Percentiles rank a stretch among this genome's conserved stretches.
Conservation (phyloP, 1,140 invertebrate species). For the Chelonus insularis region DNA sequence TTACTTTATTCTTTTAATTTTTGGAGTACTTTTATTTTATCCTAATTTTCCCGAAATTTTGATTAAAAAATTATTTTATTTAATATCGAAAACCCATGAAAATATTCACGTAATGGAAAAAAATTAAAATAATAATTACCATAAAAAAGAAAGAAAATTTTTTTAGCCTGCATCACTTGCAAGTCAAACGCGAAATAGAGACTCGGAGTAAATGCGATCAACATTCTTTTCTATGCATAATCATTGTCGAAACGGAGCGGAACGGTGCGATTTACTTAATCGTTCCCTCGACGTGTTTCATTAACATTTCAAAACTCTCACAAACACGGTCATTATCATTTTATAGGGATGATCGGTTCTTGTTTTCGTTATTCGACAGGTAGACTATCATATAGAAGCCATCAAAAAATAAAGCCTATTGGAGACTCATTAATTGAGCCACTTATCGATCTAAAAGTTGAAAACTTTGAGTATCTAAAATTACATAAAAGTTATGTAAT, state of each 20-base stretch:
- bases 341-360: constrained; percentile 1
- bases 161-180: too few relatives aligned
- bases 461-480: background rate
- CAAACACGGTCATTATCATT: constrained; percentile 27
- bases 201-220: background rate
- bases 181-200: too few relatives aligned
- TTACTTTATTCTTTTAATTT: too few relatives aligned
- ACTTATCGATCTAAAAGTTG: background rate
- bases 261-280: constrained; percentile 31
- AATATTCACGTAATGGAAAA: too few relatives aligned
- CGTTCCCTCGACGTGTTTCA: constrained; percentile 29
- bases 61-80: too few relatives aligned
- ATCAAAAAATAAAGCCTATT: background rate
- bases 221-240: constrained; percentile 18
- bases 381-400: background rate
- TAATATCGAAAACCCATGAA: too few relatives aligned
- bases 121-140: too few relatives aligned
- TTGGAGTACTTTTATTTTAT: too few relatives aligned
- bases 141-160: too few relatives aligned
- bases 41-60: too few relatives aligned
- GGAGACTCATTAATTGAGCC: background rate
- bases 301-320: constrained; percentile 31
- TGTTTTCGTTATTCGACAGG: background rate
- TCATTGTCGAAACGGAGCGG: constrained; percentile 18
- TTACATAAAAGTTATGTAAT: background rate